Base-by-base conservation (phyloP, 1,140 invertebrate species). In the Octopus sinensis region DNA sequence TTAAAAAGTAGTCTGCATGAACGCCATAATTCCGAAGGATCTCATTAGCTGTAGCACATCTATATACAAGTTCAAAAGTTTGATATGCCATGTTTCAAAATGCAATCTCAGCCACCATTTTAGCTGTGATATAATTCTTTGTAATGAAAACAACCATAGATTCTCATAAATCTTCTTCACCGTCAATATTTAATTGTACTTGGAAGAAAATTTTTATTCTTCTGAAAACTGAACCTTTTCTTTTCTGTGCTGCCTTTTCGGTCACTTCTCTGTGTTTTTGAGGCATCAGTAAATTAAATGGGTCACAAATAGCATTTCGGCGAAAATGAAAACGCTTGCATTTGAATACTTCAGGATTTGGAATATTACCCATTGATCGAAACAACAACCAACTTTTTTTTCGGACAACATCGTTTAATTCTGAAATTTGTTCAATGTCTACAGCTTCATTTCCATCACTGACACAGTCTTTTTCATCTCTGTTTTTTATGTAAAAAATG, bases 291-390 rank as follows among this genome's bases (percentile, higher is more conserved):
- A 84, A 13, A 17, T 77, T 68, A 51, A 82, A 79, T n/a, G 83
- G 83, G 54, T 84, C 81, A 56, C 81, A 82, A 0, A 84, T 56
- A 5, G 83, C 83, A 43, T 84, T 84, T 52, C 83, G 51, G 5
- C 83, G n/a, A 53, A 53, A 54, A 76, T 76, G 54, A 54, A 82
- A 79, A 5, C 83, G 76, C 23, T 80, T 75, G 68, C 83, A 84
- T n/a, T 78, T 80, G 12, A 52, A 54, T 17, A 81, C 83, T 54
- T 82, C 83, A 13, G 30, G 73, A 75, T 84, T 79, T 5, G 54
- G 23, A 71, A 81, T 17, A 23, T 73, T 73, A 23, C 17, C 68
- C 68, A 73, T 73, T 73, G 68, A 13, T 6, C 13, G 4, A 73
- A 73, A 73, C 68, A 73, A 17, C 30, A 73, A 17, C 68, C 68